Evolutionary conservation across 2,888 invertebrate genomes (phyloP).

Genomic region (Unio pictorum): DNA sequence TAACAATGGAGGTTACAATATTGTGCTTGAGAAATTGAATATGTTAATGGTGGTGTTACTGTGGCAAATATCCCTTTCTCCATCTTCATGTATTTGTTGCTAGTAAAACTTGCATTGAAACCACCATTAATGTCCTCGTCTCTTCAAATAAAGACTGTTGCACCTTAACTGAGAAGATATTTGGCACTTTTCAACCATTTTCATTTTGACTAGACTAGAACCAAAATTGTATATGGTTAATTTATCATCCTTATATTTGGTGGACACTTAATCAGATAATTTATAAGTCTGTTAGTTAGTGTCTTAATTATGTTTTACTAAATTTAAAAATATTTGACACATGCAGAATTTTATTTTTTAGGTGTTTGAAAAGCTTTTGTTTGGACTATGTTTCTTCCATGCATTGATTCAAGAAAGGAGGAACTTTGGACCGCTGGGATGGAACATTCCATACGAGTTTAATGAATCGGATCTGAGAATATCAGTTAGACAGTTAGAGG

Average conservation of each 20-base stretch:
- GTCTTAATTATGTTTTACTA: no score
- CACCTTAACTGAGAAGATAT: no score
- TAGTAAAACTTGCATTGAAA: no score
- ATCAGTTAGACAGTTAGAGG: conserved; percentile 69
- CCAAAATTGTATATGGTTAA: background rate
- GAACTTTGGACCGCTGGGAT: conserved; percentile 72
- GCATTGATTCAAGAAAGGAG: conserved; percentile 71
- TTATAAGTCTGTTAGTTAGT: background rate
- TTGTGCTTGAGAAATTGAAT: no score
- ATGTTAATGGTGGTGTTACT: no score
- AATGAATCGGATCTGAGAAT: conserved; percentile 73
- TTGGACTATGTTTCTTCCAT: conserved; percentile 72
- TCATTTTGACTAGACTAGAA: background rate
- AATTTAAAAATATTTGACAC: background rate
- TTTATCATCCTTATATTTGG: background rate
- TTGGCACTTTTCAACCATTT: no score
- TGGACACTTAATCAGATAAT: background rate
- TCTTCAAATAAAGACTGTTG: no score
- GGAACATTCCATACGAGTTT: conserved; percentile 73
- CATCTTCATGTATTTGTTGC: no score
- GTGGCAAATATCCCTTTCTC: no score
- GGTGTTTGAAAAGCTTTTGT: conserved; percentile 79
- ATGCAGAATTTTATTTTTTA: conserved; percentile 29
- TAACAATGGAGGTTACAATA: no score
- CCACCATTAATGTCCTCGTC: no score